These are phyloP conservation scores for Eurytoma adleriae DNA, from an alignment of 2,888 invertebrate genomes.

Conservation along the genomic window DNA sequence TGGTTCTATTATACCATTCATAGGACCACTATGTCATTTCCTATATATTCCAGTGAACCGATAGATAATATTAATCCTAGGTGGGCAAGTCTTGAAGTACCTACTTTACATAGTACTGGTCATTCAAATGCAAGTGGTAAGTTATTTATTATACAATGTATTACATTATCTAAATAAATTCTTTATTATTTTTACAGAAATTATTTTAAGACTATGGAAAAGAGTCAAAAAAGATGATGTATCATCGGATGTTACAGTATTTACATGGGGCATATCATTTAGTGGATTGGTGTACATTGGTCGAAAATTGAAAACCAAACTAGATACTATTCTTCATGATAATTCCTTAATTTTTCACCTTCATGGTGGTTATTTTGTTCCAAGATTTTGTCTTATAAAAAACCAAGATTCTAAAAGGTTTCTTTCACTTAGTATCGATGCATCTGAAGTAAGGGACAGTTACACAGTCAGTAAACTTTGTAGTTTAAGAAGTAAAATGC, in stretches of 20 bases:
- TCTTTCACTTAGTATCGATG: conserved; percentile 67
- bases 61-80: conserved; percentile 85
- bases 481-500: conserved; percentile 76
- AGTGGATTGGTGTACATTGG: conserved; percentile 88
- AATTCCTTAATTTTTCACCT: conserved; percentile 91
- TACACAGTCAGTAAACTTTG: conserved; percentile 85
- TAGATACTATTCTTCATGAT: conserved; percentile 82
- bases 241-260: conserved; percentile 80
- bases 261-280: conserved; percentile 91
- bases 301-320: conserved; percentile 82
- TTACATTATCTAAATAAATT: not conserved
- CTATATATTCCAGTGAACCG: conserved; percentile 90
- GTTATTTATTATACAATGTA: conserved; percentile 34
- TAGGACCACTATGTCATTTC: conserved; percentile 87
- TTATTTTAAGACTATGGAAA: conserved; percentile 72
- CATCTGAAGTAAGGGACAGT: conserved; percentile 82
- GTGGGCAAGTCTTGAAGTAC: conserved; percentile 88
- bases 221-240: conserved; percentile 66
- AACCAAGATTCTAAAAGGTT: conserved; percentile 71
- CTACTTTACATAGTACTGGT: conserved; percentile 78
- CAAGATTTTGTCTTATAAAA: conserved; percentile 75
- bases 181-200: conserved; percentile 63
- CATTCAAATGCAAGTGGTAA: conserved; percentile 73
- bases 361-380: conserved; percentile 91
- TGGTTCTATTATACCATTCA: conserved; percentile 89